Evolutionary conservation across 2,113 vertebrate species (phyloP), one percentile per base, ranked within the genome.

Genomic region (Solea senegalensis): DNA sequence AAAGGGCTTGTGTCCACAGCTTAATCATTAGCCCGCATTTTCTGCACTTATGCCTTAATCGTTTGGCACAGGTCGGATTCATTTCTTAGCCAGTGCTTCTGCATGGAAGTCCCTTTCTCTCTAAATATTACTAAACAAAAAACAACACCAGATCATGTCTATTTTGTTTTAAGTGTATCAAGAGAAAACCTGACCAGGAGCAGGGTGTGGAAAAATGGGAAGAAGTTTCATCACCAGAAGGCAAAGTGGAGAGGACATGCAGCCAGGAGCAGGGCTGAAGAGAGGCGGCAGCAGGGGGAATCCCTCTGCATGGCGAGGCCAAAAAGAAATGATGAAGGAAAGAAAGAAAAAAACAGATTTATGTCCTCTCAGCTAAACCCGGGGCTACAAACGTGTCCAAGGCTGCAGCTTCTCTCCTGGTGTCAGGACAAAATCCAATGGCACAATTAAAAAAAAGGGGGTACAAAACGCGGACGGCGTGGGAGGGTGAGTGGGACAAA

Each of bases 241-340:
- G 81, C 66, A 78, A 76, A 79, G 71, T 52, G 64, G 73, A 79
- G 73, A 77, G 90, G 93, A 95, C 95, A 93, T 90, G 93, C 72
- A 80, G 84, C 69, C 84, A 91, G 91, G 90, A 80, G 75, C 88
- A 89, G 88, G 88, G 68, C 90, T 90, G 90, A 69, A 86, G 92
- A 93, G 91, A 86, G 89, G 75, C 88, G 80, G 83, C 91, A 85
- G 90, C 90, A 27, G 91, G 90, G 94, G 94, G 91, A 95, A 94
- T 94, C 92, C 93, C 94, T 95, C 93, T 93, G 95, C 95, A 95
- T 95, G 95, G 94, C 92, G 95, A 96, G 94, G 91, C 94, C 92
- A 86, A 73, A 85, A 91, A 92, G 69, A 89, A 53, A 78, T 70
- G 57, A 57, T 15, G 12, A 41, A 74, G 64, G 52, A 86, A 51